Base-by-base conservation (phyloP, 92 coral and sea anemone species). In the Palythoa caribaeorum region DNA sequence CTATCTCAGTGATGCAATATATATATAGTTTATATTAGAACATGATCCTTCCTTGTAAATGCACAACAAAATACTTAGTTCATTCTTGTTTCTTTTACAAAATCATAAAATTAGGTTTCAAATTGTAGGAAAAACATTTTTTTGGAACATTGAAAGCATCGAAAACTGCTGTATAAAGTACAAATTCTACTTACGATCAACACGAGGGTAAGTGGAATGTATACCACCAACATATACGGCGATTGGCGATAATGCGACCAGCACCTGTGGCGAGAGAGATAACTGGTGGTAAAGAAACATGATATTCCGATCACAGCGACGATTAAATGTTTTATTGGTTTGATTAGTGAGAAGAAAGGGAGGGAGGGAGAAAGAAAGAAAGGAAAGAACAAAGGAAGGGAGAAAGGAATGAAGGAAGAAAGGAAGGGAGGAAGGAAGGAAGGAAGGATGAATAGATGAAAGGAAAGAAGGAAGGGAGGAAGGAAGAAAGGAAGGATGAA, bases 221-320 rank as follows among this genome's bases (percentile, higher is more conserved):
- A 92, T n/a, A 96, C 75, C 73, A 96, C 92, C 77, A 96, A 76
- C 94, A 91, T 91, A 63, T 93, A 89, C 10, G 39, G 76, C 20
- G 95, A 89, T 6, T 94, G 94, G n/a, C 92, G 90, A 89, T 89
- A 89, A 40, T 87, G 52, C n/a, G 88, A 77, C 98, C 98, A 96
- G 81, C 98, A 96, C 66, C 98, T 96, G 79, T 16, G 54, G 20
- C 7, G 39, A 85, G 66, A 38, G 3, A 38, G 76, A 75, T 60
- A 15, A 15, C 3, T 11, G 37, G 2, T 21, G 1, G 48, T 63
- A 80, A 19, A 21, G 28, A 81, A 62, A 53, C 15, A 3, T 59
- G 50, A 44, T 44, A 59, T n/a, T 59, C 3, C 66, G 19, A 59
- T n/a, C 8, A 59, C 66, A 59, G 11, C 66, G 66, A 59, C 6